A percentile compares a stretch with the other conserved stretches of the same genome.
Evolutionary conservation across 2,797 vertebrate genomes (phyloP).

Genomic region (Liparis tanakae): DNA sequence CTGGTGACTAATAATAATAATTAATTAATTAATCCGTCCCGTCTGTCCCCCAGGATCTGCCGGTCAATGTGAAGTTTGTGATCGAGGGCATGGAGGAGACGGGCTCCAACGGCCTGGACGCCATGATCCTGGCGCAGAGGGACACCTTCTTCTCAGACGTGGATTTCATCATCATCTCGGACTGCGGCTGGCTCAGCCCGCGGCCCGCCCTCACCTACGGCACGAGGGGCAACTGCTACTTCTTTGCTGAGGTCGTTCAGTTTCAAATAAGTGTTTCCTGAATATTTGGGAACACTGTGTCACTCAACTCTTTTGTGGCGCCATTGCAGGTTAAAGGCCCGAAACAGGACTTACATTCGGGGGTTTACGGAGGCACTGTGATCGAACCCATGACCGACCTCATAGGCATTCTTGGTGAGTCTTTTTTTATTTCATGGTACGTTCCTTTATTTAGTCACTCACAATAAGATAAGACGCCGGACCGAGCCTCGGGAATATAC

Average conservation of each 20-base stretch:
- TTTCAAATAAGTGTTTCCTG: not conserved
- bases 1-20: too few species aligned
- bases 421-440: not conserved
- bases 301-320: not conserved
- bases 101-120: slow-evolving; percentile 88
- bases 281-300: not conserved
- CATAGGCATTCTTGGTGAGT: slow-evolving; percentile 89
- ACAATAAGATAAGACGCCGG: not conserved
- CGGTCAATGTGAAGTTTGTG: slow-evolving; percentile 92
- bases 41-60: slow-evolving; percentile 76
- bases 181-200: slow-evolving; percentile 89
- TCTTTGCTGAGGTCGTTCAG: slow-evolving; percentile 85
- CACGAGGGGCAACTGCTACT: slow-evolving; percentile 91
- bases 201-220: slow-evolving; percentile 90
- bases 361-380: slow-evolving; percentile 90
- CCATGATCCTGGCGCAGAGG: slow-evolving; percentile 83
- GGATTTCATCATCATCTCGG: slow-evolving; percentile 90
- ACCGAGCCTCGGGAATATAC: not conserved
- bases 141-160: slow-evolving; percentile 88
- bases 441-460: not conserved
- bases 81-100: slow-evolving; percentile 96
- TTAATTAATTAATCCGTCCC: too few species aligned
- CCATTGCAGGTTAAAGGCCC: slow-evolving; percentile 87
- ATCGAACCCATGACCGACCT: slow-evolving; percentile 92
- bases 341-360: slow-evolving; percentile 91